Percentiles rank a stretch among this genome's conserved stretches.
Conservation (phyloP, 2,888 invertebrate genomes). For the Dascillus cervinus region DNA sequence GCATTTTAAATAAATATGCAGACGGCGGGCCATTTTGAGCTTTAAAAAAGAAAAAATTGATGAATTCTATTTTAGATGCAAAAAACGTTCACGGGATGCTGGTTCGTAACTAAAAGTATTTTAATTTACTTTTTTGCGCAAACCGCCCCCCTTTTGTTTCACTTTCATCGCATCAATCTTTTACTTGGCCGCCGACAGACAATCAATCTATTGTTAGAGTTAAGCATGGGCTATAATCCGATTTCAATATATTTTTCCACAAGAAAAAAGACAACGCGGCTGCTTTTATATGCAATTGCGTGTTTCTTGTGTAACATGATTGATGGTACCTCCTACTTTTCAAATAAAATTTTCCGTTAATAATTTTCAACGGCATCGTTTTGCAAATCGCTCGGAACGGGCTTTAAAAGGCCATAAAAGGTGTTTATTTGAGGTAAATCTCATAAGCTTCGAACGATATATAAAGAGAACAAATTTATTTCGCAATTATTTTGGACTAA, state of each 20-base stretch:
- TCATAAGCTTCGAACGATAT: too few relatives aligned
- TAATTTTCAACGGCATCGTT: too few relatives aligned
- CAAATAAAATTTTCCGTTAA: too few relatives aligned
- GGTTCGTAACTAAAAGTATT: slow-evolving; percentile 16
- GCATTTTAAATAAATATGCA: too few relatives aligned
- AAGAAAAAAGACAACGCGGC: slow-evolving; percentile 13
- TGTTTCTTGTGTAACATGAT: slow-evolving; percentile 11
- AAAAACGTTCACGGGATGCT: slow-evolving; percentile 9
- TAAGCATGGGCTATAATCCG: slow-evolving; percentile 29
- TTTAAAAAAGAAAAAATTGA: slow-evolving; percentile 8
- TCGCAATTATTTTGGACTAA: too few relatives aligned
- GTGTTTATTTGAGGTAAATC: too few relatives aligned
- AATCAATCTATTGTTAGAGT: slow-evolving; percentile 33
- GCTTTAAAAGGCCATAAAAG: too few relatives aligned
- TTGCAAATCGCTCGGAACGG: too few relatives aligned
- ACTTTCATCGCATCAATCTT: slow-evolving; percentile 34
- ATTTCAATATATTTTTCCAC: slow-evolving; percentile 30
- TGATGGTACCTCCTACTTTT: slow-evolving; percentile 9
- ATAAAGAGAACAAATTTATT: too few relatives aligned
- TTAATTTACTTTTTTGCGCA: slow-evolving; percentile 18
- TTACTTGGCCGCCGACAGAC: slow-evolving; percentile 30
- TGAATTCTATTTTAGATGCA: slow-evolving; percentile 14
- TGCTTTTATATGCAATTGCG: slow-evolving; percentile 14
- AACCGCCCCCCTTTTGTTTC: slow-evolving; percentile 13
- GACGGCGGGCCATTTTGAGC: too few relatives aligned